Base-by-base conservation (phyloP, 1,140 invertebrate genomes). In the Sycobia sp. region DNA sequence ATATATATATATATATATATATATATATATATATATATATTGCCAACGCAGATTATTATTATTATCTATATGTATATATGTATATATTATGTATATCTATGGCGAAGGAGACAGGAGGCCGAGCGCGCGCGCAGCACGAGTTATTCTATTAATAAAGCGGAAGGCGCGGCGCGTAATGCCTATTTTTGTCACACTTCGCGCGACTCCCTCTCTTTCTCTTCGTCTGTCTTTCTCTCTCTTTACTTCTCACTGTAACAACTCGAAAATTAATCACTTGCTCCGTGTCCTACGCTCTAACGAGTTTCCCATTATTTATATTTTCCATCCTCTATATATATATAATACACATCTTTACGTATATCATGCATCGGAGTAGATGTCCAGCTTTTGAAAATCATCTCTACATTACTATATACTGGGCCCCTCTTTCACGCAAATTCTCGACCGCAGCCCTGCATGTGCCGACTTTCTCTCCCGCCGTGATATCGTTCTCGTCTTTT, bases 101-200 rank as follows among this genome's bases (percentile, higher is more conserved):
- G n/a, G 74, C 65, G 72, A 75, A 72, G 65, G 70, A 70, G 29
- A 7, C 5, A 4, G 29, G 5, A 11, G 11, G 29, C 59, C 66
- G 58, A 67, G 43, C 68, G 67, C 72, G 29, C 69, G 68, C 67
- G 76, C 20, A n/a, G n/a, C n/a, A n/a, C n/a, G n/a, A n/a, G n/a
- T n/a, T n/a, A n/a, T n/a, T 75, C 75, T 79, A 78, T 77, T 77
- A 78, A 78, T 79, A 78, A 38, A 51, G 29, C 22, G 23, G 7
- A 20, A n/a, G 18, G 16, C 32, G 9, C 29, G 47, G 54, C 54
- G 64, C 59, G 60, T 18, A 11, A 34, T 11, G 18, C 18, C 60
- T 55, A 55, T 62, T 55, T 62, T 47, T 20, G 54, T 44, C 18
- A 18, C 39, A 23, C 32, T 38, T 44, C 64, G 54, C 63, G 53